Conservation (phyloP, 1,140 invertebrate genomes). For the Lasioglossum baleicum region DNA sequence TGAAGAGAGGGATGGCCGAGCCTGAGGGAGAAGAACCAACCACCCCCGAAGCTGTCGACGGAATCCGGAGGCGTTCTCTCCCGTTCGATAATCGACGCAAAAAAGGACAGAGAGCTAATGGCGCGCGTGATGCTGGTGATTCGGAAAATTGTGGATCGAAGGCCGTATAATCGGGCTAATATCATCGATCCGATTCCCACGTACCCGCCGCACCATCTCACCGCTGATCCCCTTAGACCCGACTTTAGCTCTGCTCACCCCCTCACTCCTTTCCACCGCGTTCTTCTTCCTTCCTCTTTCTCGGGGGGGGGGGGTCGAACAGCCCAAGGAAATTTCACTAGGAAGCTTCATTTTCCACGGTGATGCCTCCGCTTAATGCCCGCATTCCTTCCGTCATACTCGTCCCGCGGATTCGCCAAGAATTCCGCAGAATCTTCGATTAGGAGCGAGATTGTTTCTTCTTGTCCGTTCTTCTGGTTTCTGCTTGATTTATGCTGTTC, state of each 20-base stretch:
- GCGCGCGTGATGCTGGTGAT: constrained; percentile 67
- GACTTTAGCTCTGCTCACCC: not conserved
- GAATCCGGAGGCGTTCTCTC: constrained; percentile 34
- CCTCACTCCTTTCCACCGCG: not conserved
- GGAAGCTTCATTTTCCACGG: constrained; percentile 74
- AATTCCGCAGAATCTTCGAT: too few species aligned
- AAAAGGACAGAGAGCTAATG: constrained; percentile 62
- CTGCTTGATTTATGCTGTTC: too few species aligned
- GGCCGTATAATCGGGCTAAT: constrained; percentile 70
- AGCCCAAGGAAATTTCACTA: constrained; percentile 68
- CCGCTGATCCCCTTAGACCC: not conserved
- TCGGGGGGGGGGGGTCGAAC: constrained; percentile 46
- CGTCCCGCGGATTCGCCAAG: constrained; percentile 13
- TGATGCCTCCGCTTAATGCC: constrained; percentile 69
- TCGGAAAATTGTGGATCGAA: constrained; percentile 70
- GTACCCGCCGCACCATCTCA: constrained; percentile 15
- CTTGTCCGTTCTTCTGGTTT: too few species aligned
- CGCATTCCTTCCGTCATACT: constrained; percentile 49
- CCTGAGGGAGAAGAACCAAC: not conserved
- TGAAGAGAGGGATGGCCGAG: not conserved
- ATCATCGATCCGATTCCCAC: constrained; percentile 60
- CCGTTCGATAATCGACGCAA: constrained; percentile 54
- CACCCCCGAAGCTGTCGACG: not conserved
- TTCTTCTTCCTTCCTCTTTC: constrained; percentile 13
- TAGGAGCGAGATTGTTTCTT: too few species aligned